Percentiles rank a stretch among this genome's conserved stretches.
phyloP scores from a whole-genome alignment of 2,888 invertebrate species.

The Hololepta plana region DNA sequence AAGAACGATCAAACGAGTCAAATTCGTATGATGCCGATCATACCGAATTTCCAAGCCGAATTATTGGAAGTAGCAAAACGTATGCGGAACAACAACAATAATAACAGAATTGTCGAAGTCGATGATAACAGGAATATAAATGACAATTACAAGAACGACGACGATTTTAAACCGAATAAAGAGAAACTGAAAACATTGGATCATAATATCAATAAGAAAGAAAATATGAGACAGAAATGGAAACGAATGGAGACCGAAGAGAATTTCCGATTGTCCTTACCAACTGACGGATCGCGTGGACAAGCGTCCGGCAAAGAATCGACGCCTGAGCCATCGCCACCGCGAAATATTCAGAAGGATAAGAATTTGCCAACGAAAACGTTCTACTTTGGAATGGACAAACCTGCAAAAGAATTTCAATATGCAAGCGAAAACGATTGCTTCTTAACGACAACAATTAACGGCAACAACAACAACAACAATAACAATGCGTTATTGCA shows the following conservation, averaged over 20 bases:
- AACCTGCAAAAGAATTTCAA: slow-evolving; percentile 13
- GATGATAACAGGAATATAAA: slow-evolving; percentile 31
- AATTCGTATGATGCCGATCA: too few species aligned
- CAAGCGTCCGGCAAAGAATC: slow-evolving; percentile 46
- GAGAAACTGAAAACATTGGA: slow-evolving; percentile 25
- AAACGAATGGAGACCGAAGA: slow-evolving; percentile 32
- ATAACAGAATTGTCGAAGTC: slow-evolving; percentile 29
- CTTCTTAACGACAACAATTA: too few species aligned
- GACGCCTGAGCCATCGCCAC: slow-evolving; percentile 39
- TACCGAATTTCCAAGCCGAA: slow-evolving; percentile 35
- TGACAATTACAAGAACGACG: not conserved
- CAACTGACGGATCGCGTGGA: slow-evolving; percentile 25
- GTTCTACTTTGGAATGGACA: slow-evolving; percentile 69
- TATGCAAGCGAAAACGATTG: too few species aligned
- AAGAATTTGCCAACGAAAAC: slow-evolving; percentile 32
- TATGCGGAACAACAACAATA: slow-evolving; percentile 15
- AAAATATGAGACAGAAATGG: slow-evolving; percentile 30
- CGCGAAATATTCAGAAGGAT: slow-evolving; percentile 18
- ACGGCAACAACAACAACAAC: slow-evolving; percentile 7
- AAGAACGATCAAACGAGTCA: too few species aligned
- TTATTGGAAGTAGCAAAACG: slow-evolving; percentile 26
- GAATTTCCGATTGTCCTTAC: slow-evolving; percentile 14
- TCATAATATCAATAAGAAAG: slow-evolving; percentile 25
- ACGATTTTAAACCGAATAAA: slow-evolving; percentile 1
- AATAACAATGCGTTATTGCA: slow-evolving; percentile 12